Base-by-base conservation (phyloP, 2,888 invertebrate genomes). In the Xestia rhomboidea region DNA sequence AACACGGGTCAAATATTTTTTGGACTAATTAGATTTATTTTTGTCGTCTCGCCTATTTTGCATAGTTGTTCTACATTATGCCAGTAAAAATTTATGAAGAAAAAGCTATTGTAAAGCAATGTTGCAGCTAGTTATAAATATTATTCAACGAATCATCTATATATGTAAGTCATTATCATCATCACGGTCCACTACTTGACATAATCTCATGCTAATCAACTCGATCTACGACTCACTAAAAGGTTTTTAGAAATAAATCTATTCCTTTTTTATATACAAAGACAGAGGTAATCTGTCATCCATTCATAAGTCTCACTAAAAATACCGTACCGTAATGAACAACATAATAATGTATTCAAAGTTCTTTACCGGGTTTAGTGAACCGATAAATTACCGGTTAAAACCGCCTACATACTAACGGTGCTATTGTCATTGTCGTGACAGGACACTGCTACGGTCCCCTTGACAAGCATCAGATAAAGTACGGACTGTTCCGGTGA, bases 361-460 rank as follows among this genome's bases (percentile, higher is more conserved):
- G 70, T 21, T 60, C 3, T 57, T 41, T 49, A 30, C 34, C 54
- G 75, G 64, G 87, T 82, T 77, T 73, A 88, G 57, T 84, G 89
- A 87, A 82, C 85, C 67, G 41, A 27, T 66, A n/a, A n/a, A n/a
- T 51, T 51, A 80, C 77, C 77, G 85, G 73, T 77, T 57, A 62
- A n/a, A 70, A 5, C 70, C 83, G 67, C 89, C 87, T 41, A 84
- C 87, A 63, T 49, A 18, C 21, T 86, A 88, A 88, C 85, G 82
- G 88, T 68, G 38, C 68, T 34, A 78, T 87, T 84, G 81, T 83
- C 62, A 81, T 87, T 81, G 79, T 84, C 70, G 66, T 77, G 74
- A 71, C 69, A 63, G 27, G 62, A 44, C 76, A 72, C 63, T 27
- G 30, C 71, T n/a, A 30, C 30, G 24, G 71, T 38, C 54, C 54